Evolutionary conservation across 2,113 vertebrate species (phyloP).

Genomic region (Pomatostomus ruficeps): DNA sequence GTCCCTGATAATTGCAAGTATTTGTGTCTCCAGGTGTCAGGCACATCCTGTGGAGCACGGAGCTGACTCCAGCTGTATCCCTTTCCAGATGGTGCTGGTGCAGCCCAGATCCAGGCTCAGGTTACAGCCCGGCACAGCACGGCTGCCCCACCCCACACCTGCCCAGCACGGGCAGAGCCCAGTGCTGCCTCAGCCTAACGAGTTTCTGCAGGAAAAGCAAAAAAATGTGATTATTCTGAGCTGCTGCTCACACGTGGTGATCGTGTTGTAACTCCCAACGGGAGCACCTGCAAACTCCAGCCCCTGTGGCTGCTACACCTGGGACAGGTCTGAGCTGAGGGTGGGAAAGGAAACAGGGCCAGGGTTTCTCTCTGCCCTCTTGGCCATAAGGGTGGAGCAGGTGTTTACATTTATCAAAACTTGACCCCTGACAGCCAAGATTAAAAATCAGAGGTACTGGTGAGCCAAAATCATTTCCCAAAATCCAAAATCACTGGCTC

Average conservation of each 20-base stretch:
- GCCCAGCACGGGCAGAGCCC: background rate
- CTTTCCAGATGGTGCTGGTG: background rate
- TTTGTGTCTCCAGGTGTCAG: background rate
- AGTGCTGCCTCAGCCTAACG: fast-evolving
- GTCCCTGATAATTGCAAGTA: background rate
- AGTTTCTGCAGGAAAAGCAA: background rate
- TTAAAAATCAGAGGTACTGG: background rate
- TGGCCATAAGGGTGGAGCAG: background rate
- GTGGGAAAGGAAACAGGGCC: background rate
- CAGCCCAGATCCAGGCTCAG: background rate
- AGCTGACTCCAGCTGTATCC: background rate
- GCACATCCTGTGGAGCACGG: background rate
- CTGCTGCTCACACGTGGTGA: background rate
- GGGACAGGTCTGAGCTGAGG: background rate
- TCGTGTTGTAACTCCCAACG: background rate
- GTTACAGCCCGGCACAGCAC: background rate
- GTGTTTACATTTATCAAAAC: background rate
- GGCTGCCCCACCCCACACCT: background rate
- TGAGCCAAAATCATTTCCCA: background rate
- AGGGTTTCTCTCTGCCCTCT: background rate
- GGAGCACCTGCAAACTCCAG: background rate
- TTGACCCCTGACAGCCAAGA: background rate
- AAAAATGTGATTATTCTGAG: background rate
- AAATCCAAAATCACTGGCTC: too few relatives aligned
- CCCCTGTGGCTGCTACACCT: background rate